phyloP scores from a whole-genome alignment of 37 sponge, comb jelly and placozoan species.

The Ianthella basta region DNA sequence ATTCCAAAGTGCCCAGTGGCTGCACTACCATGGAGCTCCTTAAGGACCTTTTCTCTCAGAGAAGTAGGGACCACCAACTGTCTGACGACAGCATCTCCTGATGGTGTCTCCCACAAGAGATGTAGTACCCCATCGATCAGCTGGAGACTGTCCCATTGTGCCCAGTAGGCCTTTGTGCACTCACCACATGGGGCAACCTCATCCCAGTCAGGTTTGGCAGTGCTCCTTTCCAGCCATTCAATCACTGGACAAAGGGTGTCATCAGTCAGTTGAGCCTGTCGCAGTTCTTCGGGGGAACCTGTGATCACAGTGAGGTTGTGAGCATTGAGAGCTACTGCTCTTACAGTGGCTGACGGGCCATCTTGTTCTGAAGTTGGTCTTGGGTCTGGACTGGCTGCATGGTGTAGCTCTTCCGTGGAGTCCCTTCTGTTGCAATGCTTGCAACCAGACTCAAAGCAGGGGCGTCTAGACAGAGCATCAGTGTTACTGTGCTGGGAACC shows the following conservation, averaged over 20 bases:
- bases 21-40: not conserved
- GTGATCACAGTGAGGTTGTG: not conserved
- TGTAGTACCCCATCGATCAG: constrained; percentile 20
- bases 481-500: not conserved
- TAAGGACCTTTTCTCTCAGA: not conserved
- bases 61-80: constrained; percentile 15
- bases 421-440: not conserved
- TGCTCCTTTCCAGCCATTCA: not conserved
- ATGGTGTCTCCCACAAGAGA: constrained; percentile 7
- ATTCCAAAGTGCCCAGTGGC: constrained; percentile 27
- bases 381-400: too few species aligned
- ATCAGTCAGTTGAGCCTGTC: constrained; percentile 17
- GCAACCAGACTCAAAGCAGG: not conserved
- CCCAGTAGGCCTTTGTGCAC: constrained; percentile 23
- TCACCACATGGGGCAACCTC: not conserved
- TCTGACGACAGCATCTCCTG: not conserved
- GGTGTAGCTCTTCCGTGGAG: not conserved
- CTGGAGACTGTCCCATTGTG: constrained; percentile 29
- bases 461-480: constrained; percentile 26
- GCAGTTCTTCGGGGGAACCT: not conserved
- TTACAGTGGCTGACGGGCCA: not conserved
- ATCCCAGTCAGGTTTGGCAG: not conserved
- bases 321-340: not conserved
- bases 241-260: constrained; percentile 2
- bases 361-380: not conserved